Base-by-base conservation (phyloP, 2,888 invertebrate species). In the Pheosia gnoma region DNA sequence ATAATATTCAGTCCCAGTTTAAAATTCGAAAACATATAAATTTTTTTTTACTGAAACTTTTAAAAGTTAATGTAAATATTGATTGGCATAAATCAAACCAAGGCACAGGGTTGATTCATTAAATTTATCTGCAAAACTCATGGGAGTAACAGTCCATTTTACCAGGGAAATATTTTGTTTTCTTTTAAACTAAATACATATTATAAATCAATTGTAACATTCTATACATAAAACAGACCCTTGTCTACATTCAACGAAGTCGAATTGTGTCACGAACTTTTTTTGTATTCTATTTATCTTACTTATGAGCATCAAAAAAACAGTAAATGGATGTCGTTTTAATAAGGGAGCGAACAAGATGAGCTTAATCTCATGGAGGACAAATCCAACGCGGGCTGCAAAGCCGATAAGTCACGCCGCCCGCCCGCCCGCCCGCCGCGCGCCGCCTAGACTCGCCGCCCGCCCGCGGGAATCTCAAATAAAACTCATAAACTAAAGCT, bases 321-420 rank as follows among this genome's bases (percentile, higher is more conserved):
- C 47, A 37, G 61, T 64, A 72, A 74, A 71, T 67, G 63, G 69
- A 62, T 5, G 61, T 69, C 6, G 60, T 67, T 67, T 71, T 66
- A 71, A 69, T 75, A 74, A 67, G 55, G 62, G 58, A 59, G 55
- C 59, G 59, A 25, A 56, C 58, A 56, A 61, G 69, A 68, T 68
- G 67, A 61, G 70, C 57, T 59, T 82, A 80, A 84, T 84, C 83
- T 77, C 62, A 65, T 59, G 63, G 67, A 56, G 59, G 78, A 85
- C 81, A 71, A 80, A 76, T 82, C 80, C 71, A 82, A 84, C 82
- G 71, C 67, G 77, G 71, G 70, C 70, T 68, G 69, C 59, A 78
- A 79, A 77, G 75, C 81, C 75, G 79, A 81, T 76, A 76, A 68
- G 72, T 65, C 67, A 68, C 63, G 66, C 66, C 64, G 60, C 49